Evolutionary conservation across 2,113 vertebrate species (phyloP).

Genomic region (Sebastes schlegelii): DNA sequence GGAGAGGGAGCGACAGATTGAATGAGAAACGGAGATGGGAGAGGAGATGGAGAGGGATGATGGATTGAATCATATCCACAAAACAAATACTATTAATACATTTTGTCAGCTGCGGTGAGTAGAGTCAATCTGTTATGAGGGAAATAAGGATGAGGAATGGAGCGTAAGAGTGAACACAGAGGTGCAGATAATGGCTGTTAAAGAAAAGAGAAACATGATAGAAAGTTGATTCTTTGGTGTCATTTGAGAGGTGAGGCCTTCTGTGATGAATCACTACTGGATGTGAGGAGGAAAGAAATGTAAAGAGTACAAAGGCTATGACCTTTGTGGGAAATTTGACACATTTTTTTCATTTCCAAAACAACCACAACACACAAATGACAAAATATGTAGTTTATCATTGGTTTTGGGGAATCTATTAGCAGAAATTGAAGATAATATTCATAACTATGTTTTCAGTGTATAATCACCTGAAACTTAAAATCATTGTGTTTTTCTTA

Average conservation of each 20-base stretch:
- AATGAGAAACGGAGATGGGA: conserved; percentile 87
- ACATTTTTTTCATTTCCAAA: background rate
- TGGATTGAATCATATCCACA: conserved; percentile 66
- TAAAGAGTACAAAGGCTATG: background rate
- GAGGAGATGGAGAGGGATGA: conserved; percentile 48
- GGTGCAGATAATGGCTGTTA: conserved; percentile 13
- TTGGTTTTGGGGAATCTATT: background rate
- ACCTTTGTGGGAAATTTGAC: background rate
- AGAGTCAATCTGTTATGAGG: conserved; percentile 68
- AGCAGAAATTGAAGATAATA: no score
- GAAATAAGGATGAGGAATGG: conserved; percentile 47
- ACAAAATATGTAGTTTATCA: background rate
- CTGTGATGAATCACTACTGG: background rate
- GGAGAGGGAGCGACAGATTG: conserved; percentile 92
- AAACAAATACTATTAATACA: conserved; percentile 83
- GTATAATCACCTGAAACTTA: no score
- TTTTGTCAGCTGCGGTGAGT: conserved; percentile 71
- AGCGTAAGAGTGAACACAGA: background rate
- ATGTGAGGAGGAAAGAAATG: background rate
- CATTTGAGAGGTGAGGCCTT: conserved; percentile 1
- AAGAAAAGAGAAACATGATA: conserved; percentile 28
- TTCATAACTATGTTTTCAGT: no score
- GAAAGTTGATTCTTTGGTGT: background rate
- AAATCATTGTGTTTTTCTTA: no score
- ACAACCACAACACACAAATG: background rate